Conservation (phyloP, 2,888 invertebrate genomes). For the Perithous albicinctus region DNA sequence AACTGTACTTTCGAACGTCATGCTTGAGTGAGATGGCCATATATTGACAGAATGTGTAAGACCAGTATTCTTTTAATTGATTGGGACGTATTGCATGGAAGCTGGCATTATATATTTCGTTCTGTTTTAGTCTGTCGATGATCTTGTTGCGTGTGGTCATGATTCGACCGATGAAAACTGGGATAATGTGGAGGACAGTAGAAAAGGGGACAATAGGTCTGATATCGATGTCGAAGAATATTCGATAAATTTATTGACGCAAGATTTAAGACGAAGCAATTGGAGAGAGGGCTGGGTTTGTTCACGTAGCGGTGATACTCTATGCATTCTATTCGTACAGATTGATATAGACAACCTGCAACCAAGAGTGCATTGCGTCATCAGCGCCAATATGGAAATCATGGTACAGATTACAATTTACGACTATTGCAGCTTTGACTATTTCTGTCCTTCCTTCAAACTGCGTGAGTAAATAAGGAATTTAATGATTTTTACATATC, state of each 20-base stretch:
- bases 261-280: neutral
- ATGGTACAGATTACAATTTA: neutral
- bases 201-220: neutral
- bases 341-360: neutral
- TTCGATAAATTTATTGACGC: neutral
- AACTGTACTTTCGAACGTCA: neutral
- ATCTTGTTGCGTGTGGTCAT: neutral
- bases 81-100: neutral
- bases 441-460: neutral
- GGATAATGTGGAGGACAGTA: neutral
- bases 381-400: neutral
- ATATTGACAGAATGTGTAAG: neutral
- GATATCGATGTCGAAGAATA: neutral
- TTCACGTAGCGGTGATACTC: neutral
- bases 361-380: neutral
- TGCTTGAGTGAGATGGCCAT: neutral
- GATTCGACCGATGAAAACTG: neutral
- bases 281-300: neutral
- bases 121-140: neutral
- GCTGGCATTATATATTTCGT: neutral
- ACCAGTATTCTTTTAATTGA: neutral
- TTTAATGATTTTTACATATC: neutral
- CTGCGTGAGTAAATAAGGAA: neutral
- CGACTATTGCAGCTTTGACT: neutral
- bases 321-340: neutral